Evolutionary conservation across 2,797 vertebrate species (phyloP).

Genomic region (Myripristis murdjan): DNA sequence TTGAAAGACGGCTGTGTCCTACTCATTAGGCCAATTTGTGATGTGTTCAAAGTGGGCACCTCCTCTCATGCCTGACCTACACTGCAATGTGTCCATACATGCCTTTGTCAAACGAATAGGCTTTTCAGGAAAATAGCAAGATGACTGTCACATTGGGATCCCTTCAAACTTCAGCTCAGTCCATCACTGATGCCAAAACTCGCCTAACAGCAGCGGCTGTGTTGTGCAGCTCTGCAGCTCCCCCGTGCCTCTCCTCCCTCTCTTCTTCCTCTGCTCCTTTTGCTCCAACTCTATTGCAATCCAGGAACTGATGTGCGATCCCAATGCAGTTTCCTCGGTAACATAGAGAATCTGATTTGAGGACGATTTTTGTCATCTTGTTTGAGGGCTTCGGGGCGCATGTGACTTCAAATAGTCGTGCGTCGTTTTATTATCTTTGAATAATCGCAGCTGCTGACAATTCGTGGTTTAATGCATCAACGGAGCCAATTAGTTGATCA

Average conservation of each 20-base stretch:
- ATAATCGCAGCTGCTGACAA: conserved; percentile 47
- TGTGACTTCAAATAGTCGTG: conserved; percentile 63
- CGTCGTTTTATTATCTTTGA: conserved; percentile 40
- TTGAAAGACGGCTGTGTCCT: conserved; percentile 41
- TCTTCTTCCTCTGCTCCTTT: conserved; percentile 64
- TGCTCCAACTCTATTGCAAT: conserved; percentile 74
- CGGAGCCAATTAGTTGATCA: conserved; percentile 51
- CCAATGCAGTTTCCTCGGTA: conserved; percentile 72
- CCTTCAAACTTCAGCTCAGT: conserved; percentile 72
- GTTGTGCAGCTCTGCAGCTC: conserved; percentile 62
- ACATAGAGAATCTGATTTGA: conserved; percentile 62
- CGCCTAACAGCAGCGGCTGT: conserved; percentile 56
- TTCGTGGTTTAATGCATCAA: conserved; percentile 34
- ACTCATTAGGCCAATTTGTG: conserved; percentile 60
- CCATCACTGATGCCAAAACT: conserved; percentile 71
- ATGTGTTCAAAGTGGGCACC: conserved; percentile 27
- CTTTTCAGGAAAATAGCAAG: conserved; percentile 32
- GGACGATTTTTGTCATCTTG: conserved; percentile 80
- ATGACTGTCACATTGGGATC: conserved; percentile 44
- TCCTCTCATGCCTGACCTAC: conserved; percentile 52
- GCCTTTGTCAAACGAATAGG: conserved; percentile 37
- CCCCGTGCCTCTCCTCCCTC: conserved; percentile 67
- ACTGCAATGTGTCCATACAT: conserved; percentile 60
- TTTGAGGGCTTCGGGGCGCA: conserved; percentile 64
- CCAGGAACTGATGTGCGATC: conserved; percentile 70